Percentiles rank a stretch among this genome's conserved stretches.
phyloP scores from a whole-genome alignment of 2,888 invertebrate genomes.

The Serripes groenlandicus region DNA sequence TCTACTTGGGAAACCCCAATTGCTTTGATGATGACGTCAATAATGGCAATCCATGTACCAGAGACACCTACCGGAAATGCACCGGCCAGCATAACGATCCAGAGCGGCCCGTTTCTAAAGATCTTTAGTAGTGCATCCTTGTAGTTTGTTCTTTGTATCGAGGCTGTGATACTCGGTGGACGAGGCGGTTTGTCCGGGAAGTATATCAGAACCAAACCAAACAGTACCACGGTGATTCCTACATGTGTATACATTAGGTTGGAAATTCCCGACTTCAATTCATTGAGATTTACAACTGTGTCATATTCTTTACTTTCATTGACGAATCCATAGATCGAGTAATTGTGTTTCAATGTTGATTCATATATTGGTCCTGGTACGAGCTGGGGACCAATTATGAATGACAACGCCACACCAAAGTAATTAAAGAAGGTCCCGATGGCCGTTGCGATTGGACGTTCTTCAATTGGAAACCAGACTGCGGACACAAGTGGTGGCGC shows the following conservation, averaged over 20 bases:
- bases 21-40: constrained; percentile 52
- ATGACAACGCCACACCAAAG: constrained; percentile 51
- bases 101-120: constrained; percentile 42
- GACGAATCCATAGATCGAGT: not conserved
- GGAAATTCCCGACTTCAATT: constrained; percentile 29
- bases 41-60: constrained; percentile 46
- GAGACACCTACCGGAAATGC: constrained; percentile 37
- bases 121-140: constrained; percentile 45
- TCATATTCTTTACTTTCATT: not conserved
- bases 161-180: constrained; percentile 79
- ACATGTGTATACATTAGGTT: constrained; percentile 34
- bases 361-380: constrained; percentile 43
- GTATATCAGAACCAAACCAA: constrained; percentile 74
- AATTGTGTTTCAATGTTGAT: not conserved
- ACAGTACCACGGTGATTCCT: constrained; percentile 18
- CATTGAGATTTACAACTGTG: constrained; percentile 19
- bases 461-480: constrained; percentile 87
- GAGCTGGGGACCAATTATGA: constrained; percentile 50
- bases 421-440: constrained; percentile 48
- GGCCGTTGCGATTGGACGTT: constrained; percentile 85
- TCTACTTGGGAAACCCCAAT: constrained; percentile 53
- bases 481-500: constrained; percentile 86
- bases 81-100: constrained; percentile 44
- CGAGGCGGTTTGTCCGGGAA: constrained; percentile 79
- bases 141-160: constrained; percentile 72